Evolutionary conservation across 37 sponge, comb jelly and placozoan genomes (phyloP).

Genomic region (Ephydatia muelleri): DNA sequence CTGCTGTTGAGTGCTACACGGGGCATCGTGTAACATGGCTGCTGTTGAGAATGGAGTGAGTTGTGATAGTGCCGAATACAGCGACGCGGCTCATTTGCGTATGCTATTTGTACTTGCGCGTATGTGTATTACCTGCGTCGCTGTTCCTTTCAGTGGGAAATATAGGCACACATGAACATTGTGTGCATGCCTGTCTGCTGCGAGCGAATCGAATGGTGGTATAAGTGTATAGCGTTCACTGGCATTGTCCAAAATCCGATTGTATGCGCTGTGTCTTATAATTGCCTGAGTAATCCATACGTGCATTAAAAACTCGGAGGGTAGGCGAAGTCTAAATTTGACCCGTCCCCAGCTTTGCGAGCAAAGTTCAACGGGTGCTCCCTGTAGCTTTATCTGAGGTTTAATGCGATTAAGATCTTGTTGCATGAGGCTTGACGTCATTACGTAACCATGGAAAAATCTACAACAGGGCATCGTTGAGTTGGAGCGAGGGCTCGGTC

Average conservation of each 20-base stretch:
- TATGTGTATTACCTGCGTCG: not conserved
- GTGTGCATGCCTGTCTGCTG: not conserved
- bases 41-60: not conserved
- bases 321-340: not conserved
- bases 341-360: not conserved
- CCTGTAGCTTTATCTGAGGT: not conserved
- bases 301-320: not conserved
- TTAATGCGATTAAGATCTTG: slow-evolving; percentile 1
- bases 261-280: not conserved
- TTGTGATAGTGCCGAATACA: not conserved
- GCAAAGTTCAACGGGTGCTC: not conserved
- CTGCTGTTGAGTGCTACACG: not conserved
- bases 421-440: not conserved
- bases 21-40: not conserved
- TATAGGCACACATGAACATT: not conserved
- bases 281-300: not conserved
- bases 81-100: not conserved
- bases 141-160: not conserved
- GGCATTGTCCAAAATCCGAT: not conserved
- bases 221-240: not conserved
- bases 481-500: not conserved
- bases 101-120: not conserved
- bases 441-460: not conserved
- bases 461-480: not conserved
- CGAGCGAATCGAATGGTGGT: not conserved